Evolutionary conservation across 2,113 vertebrate genomes (phyloP).

Genomic region (Sylvietta virens): DNA sequence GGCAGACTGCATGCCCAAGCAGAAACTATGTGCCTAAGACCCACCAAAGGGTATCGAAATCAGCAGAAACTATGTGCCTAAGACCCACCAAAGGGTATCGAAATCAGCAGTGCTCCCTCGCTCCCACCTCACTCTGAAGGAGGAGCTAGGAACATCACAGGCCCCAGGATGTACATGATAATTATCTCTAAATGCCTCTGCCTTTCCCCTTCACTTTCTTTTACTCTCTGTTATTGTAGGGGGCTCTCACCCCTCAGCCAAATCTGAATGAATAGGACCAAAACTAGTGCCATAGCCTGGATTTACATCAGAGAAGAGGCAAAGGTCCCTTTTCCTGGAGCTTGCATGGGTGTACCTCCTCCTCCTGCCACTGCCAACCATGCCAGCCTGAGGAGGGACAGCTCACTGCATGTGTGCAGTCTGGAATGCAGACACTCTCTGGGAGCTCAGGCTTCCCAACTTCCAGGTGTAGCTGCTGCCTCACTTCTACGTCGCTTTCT

Average conservation of each 20-base stretch:
- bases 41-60: accelerated
- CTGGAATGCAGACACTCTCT: neutral
- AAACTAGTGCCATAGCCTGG: accelerated
- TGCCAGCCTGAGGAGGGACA: accelerated
- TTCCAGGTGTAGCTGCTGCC: no score
- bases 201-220: neutral
- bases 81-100: accelerated
- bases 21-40: neutral
- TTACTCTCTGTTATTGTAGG: neutral
- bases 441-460: neutral
- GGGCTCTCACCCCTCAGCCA: neutral
- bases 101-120: neutral
- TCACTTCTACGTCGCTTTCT: neutral
- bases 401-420: accelerated
- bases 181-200: neutral
- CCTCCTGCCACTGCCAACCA: accelerated
- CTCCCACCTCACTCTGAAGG: neutral
- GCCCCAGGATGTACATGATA: neutral
- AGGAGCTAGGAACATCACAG: neutral
- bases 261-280: neutral
- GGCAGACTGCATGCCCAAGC: neutral
- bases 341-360: accelerated
- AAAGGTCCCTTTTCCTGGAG: neutral
- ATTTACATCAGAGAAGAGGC: neutral
- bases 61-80: neutral